Percentiles rank a stretch among this genome's conserved stretches.
Evolutionary conservation across 2,113 vertebrate genomes (phyloP).

Genomic region (Aptenodytes patagonicus): DNA sequence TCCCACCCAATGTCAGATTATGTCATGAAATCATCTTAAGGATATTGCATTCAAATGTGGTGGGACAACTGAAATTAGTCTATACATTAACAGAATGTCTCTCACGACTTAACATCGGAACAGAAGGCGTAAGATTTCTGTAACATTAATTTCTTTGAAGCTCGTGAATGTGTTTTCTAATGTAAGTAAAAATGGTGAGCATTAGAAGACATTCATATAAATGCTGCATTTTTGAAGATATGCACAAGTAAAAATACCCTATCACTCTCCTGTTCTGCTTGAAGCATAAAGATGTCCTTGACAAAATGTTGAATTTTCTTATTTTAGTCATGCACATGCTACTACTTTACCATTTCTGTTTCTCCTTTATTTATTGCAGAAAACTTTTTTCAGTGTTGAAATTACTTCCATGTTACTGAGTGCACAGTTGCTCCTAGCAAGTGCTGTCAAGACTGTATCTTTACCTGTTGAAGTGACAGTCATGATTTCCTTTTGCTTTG

Average conservation of each 20-base stretch:
- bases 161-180: neutral
- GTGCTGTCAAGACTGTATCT: neutral
- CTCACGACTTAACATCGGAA: neutral
- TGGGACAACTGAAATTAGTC: neutral
- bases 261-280: neutral
- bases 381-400: neutral
- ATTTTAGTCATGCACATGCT: neutral
- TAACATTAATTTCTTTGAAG: neutral
- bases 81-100: neutral
- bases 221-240: neutral
- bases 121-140: neutral
- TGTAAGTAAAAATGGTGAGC: neutral
- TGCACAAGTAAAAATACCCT: neutral
- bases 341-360: neutral
- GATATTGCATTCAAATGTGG: neutral
- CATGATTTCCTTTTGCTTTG: neutral
- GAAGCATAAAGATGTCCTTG: neutral
- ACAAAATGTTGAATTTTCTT: neutral
- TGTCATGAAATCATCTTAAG: neutral
- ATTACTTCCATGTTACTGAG: neutral
- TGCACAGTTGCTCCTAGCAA: neutral
- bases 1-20: neutral
- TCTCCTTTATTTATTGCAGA: neutral
- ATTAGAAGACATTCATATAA: neutral
- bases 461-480: neutral